phyloP scores from a whole-genome alignment of 2,113 vertebrate genomes.

The Periophthalmus modestus region DNA sequence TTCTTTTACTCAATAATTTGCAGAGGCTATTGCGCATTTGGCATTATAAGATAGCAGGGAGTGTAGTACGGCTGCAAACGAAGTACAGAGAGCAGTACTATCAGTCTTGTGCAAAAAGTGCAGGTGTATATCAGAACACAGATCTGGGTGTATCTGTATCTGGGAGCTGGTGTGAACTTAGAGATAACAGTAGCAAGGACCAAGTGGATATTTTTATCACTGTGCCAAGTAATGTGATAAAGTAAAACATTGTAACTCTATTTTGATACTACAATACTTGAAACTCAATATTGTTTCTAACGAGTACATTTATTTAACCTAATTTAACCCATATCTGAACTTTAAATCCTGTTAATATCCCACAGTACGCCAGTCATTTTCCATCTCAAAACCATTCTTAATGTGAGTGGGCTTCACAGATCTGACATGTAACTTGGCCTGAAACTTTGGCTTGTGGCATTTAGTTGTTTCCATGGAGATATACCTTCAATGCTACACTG shows the following conservation, averaged over 20 bases:
- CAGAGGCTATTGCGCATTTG: neutral
- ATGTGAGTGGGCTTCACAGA: too few species aligned
- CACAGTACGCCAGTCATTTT: too few species aligned
- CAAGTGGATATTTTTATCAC: conserved; percentile 10
- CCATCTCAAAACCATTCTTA: too few species aligned
- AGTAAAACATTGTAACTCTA: neutral
- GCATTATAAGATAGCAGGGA: neutral
- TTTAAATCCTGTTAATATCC: too few species aligned
- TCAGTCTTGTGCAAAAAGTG: conserved; percentile 28
- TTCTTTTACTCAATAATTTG: neutral
- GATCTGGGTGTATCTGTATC: conserved; percentile 15
- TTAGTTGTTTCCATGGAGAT: too few species aligned
- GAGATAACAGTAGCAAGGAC: conserved; percentile 31
- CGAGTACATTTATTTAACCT: too few species aligned
- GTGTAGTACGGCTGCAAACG: neutral
- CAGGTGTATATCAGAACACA: conserved; percentile 20
- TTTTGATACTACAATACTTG: neutral
- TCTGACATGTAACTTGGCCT: too few species aligned
- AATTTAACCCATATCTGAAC: too few species aligned
- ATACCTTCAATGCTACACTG: too few species aligned
- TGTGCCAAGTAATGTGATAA: neutral
- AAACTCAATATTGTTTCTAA: neutral
- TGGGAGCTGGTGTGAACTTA: conserved; percentile 37
- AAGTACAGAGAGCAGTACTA: neutral
- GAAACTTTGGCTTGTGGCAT: too few species aligned